Conservation (phyloP, 2,888 invertebrate species). For the Lepas anatifera region DNA sequence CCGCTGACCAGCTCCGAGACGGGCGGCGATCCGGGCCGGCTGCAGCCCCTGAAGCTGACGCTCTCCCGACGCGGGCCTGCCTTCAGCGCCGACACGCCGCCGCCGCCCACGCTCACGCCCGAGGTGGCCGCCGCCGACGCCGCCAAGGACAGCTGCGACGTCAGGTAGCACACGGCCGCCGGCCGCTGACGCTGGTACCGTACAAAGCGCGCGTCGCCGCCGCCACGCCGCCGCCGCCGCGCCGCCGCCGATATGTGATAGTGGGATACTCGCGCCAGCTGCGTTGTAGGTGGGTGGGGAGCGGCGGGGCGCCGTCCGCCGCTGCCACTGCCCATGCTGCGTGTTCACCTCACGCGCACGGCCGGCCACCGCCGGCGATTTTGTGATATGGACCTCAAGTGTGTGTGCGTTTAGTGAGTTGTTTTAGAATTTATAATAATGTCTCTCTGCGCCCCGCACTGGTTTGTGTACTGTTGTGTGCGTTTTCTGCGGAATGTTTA, state of each 20-base stretch:
- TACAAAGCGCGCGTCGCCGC: neutral
- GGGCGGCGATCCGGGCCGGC: conserved; percentile 1
- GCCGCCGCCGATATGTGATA: neutral
- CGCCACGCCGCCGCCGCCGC: neutral
- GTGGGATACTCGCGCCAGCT: neutral
- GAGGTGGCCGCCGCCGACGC: neutral
- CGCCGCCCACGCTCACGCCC: conserved; percentile 12
- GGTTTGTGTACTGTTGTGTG: neutral
- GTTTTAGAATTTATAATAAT: conserved; percentile 5
- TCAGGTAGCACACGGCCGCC: neutral
- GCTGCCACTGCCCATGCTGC: neutral
- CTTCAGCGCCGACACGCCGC: neutral
- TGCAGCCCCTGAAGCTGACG: conserved; percentile 5
- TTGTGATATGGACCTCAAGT: conserved; percentile 10
- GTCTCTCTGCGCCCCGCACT: neutral
- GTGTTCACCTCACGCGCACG: neutral
- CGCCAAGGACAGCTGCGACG: neutral
- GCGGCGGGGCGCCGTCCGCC: neutral
- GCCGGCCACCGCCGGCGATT: neutral
- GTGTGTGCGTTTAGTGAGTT: conserved; percentile 8
- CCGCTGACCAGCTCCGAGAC: neutral
- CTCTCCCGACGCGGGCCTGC: neutral
- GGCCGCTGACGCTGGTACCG: neutral
- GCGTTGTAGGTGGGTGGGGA: no score
- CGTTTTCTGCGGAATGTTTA: neutral